phyloP scores from a whole-genome alignment of 2,113 vertebrate genomes.

The Odobenus rosmarus region DNA sequence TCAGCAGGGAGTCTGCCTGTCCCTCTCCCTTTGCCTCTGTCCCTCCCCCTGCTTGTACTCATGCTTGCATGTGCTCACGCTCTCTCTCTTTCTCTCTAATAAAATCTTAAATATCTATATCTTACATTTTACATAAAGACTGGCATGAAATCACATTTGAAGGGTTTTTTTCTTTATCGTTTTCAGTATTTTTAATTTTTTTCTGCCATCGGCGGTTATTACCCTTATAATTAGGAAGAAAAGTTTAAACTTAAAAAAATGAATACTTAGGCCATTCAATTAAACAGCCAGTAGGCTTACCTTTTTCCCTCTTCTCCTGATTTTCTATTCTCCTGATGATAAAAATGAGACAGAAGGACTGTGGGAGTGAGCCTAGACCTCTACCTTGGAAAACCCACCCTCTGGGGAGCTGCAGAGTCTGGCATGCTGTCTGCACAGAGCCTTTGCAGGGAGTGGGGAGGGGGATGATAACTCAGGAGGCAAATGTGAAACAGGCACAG shows the following conservation, averaged over 20 bases:
- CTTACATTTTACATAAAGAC: not conserved
- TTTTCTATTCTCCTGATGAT: not conserved
- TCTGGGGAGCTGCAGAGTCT: not conserved
- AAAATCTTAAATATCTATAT: not conserved
- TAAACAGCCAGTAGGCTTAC: not conserved
- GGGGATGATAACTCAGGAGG: not conserved
- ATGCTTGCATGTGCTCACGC: not conserved
- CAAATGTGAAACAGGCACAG: not conserved
- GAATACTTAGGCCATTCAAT: not conserved
- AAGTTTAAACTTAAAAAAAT: not conserved
- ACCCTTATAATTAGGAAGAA: not conserved
- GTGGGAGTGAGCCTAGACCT: not conserved
- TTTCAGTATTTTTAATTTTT: not conserved
- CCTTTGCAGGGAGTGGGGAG: not conserved
- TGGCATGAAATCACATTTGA: not conserved
- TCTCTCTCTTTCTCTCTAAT: not conserved
- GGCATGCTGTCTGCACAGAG: not conserved
- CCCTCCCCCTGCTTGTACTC: not conserved
- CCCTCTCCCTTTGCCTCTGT: accelerated
- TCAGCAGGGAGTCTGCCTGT: not conserved
- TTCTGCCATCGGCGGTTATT: not conserved
- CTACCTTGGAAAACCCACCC: not conserved
- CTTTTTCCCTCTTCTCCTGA: not conserved
- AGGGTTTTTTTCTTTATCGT: not conserved
- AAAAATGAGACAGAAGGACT: not conserved